Evolutionary conservation across 2,888 invertebrate species (phyloP), one percentile per base, ranked within the genome.

Genomic region (Caenorhabditis macrosperma): DNA sequence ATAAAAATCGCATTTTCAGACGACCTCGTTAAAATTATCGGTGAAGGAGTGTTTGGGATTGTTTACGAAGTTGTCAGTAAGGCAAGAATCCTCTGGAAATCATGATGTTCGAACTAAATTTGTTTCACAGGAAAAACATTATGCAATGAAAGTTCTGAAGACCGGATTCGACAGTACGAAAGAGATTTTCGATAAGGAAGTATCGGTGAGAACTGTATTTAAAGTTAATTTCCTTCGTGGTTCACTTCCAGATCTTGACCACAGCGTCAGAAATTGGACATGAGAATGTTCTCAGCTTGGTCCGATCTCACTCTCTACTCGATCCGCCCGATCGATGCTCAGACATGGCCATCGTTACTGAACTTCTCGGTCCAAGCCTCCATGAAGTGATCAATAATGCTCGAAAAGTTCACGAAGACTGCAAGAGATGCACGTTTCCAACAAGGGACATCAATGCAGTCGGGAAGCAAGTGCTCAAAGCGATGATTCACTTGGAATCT

Each of bases 111-210:
- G 38, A 38, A 15, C 15, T 5, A 12, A 38, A 12, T 38, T 38
- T 12, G 3, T 5, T 3, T 38, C 15, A 15, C 17, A 57, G 33
- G 35, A 33, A 20, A n/a, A 57, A 17, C 35, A 5, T 1, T 33
- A 33, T n/a, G 33, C 57, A 12, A 20, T 57, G 57, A 57, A 57
- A 57, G 35, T 57, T 4, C 3, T 57, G 33, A 33, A 33, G n/a
- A 4, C 3, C 10, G 20, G 5, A n/a, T n/a, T 33, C 7, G 30
- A 12, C 4, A 15, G n/a, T 15, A n/a, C 28, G 38, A 38, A 28
- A 22, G 35, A 38, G 41, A 38, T 38, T 9, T 22, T 59, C 24
- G 41, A 59, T 22, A 38, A 12, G 17, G 26, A 59, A 38, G 59
- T 38, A n/a, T 5, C 20, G 7, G 38, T 20, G 20, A 59, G 57